Conservation (phyloP, 2,113 vertebrate genomes). For the Tursiops truncatus region DNA sequence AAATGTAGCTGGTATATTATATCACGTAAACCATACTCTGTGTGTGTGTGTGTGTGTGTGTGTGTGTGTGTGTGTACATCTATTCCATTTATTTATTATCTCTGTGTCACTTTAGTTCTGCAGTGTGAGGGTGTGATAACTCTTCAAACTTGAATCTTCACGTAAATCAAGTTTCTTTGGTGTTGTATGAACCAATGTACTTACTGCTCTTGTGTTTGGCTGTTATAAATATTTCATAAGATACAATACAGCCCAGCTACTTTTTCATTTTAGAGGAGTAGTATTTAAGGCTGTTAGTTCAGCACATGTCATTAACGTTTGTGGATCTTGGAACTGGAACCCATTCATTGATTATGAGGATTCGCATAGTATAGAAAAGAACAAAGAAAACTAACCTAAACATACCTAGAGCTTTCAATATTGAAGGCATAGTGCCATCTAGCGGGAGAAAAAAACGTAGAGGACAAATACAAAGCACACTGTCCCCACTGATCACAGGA, state of each 20-base stretch:
- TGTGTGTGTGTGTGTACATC: background rate
- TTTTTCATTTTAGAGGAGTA: background rate
- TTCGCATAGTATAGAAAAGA: fast-evolving
- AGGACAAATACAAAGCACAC: background rate
- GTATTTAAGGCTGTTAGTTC: background rate
- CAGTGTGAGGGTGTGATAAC: background rate
- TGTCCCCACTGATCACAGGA: background rate
- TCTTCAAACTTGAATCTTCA: background rate
- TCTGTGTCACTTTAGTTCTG: background rate
- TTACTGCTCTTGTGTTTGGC: background rate
- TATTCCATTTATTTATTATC: background rate
- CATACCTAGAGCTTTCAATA: background rate
- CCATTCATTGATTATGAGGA: background rate
- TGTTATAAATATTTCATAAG: conserved; percentile 22
- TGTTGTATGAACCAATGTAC: background rate
- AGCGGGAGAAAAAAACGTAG: conserved; percentile 1
- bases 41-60: background rate
- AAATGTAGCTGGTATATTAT: background rate
- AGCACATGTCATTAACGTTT: conserved; percentile 18
- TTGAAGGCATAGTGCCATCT: conserved; percentile 62
- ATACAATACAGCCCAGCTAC: background rate
- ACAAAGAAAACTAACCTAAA: background rate
- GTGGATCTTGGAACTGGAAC: conserved; percentile 38
- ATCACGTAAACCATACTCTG: background rate
- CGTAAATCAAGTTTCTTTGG: background rate